Evolutionary conservation across 1,140 invertebrate genomes (phyloP).

Genomic region (Drosophila melanogaster): DNA sequence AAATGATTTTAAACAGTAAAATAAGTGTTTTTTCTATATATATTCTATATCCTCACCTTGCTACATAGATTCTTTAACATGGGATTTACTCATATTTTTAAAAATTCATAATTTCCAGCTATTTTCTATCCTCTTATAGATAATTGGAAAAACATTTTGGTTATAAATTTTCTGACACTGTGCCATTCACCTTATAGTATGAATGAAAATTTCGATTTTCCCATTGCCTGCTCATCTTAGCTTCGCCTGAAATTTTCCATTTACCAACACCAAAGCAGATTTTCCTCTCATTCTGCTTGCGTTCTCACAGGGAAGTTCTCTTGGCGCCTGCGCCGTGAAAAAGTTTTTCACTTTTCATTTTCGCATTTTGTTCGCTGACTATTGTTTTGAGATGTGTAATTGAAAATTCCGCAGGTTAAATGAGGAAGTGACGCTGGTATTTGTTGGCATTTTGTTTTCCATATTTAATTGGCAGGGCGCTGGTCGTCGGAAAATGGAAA

Average conservation of each 20-base stretch:
- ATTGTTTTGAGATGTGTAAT: slow-evolving; percentile 74
- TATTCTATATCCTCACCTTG: too few species aligned
- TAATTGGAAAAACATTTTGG: too few species aligned
- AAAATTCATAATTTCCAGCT: too few species aligned
- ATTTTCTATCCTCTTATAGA: too few species aligned
- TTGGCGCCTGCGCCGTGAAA: slow-evolving; percentile 49
- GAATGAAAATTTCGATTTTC: slow-evolving; percentile 82
- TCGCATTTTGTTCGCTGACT: slow-evolving; percentile 57
- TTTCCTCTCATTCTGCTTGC: neutral
- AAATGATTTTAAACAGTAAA: too few species aligned
- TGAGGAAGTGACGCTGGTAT: slow-evolving; percentile 76
- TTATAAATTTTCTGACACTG: slow-evolving; percentile 28
- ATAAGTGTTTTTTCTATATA: too few species aligned
- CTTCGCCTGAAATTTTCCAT: slow-evolving; percentile 63
- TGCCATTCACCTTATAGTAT: slow-evolving; percentile 80
- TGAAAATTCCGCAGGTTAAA: slow-evolving; percentile 82
- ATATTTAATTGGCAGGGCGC: slow-evolving; percentile 71
- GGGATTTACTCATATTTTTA: too few species aligned
- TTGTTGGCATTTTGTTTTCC: slow-evolving; percentile 57
- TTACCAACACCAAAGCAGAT: slow-evolving; percentile 42
- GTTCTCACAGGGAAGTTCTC: slow-evolving; percentile 30
- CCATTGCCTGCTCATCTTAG: slow-evolving; percentile 63
- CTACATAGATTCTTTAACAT: too few species aligned
- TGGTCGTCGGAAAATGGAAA: slow-evolving; percentile 10
- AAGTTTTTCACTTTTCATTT: slow-evolving; percentile 68